Evolutionary conservation across 2,888 invertebrate species (phyloP), one percentile per base, ranked within the genome.

Genomic region (Lordiphosa andalusiaca): DNA sequence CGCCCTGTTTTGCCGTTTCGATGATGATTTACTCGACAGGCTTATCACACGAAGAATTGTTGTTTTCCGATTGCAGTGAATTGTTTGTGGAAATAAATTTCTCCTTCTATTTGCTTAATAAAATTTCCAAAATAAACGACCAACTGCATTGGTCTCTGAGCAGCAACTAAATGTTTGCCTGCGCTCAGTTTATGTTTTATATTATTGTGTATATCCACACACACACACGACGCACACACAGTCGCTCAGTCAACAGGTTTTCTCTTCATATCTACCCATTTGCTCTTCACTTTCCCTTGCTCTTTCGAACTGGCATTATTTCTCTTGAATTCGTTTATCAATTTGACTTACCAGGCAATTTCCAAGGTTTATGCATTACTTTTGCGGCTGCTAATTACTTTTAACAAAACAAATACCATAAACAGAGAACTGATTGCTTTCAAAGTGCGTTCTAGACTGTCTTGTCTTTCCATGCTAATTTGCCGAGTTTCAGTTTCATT

Each of bases 1-100:
- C 40, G 42, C 57, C 65, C 49, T 51, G 82, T 38, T 58, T 50
- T 60, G 77, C 82, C 84, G 76, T 77, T 54, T 69, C 73, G 70
- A 12, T 21, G 48, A 48, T 46, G 21, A 47, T 51, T 39, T 13
- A 54, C 40, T n/a, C 19, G 44, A 35, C 42, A n/a, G 7, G 46
- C 39, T 42, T 52, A 66, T 60, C 61, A 36, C 13, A 41, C 53
- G 46, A 38, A 35, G 23, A 30, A 21, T 41, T 47, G 19, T 4
- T 10, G 36, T 30, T 30, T 12, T 12, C 6, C 10, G 21, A 10
- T 53, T 21, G 36, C 30, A 51, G 19, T 48, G 25, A 13, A 55
- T 57, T 36, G 42, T 51, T 63, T 60, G 54, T 55, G 59, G 39
- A 50, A 59, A 51, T 7, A 6, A 6, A 4, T 49, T 48, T 12